A percentile compares a stretch with the other conserved stretches of the same genome.
These are phyloP conservation scores for Cuculus canorus DNA, from an alignment of 2,797 vertebrate species.

Conservation along the genomic window DNA sequence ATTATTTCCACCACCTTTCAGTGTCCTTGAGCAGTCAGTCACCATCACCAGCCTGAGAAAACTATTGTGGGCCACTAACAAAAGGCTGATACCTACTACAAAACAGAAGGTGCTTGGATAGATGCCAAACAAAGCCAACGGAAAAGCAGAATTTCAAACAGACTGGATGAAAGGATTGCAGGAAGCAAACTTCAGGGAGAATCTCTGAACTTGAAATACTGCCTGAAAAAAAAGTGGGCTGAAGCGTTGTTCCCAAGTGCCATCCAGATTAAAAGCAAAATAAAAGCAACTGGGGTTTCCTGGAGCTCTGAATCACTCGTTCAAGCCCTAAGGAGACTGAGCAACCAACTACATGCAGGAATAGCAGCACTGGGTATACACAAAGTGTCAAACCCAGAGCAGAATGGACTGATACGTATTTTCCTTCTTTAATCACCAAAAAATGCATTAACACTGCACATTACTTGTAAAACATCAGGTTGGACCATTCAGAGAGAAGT, in stretches of 20 bases:
- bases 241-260: slow-evolving; percentile 37
- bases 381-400: neutral
- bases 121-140: slow-evolving; percentile 42
- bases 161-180: slow-evolving; percentile 28
- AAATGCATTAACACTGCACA: fast-evolving
- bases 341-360: neutral
- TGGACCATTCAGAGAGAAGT: neutral
- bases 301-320: neutral
- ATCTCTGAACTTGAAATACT: slow-evolving; percentile 6
- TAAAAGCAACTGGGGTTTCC: slow-evolving; percentile 17
- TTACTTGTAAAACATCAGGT: slow-evolving; percentile 18
- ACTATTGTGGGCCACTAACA: neutral
- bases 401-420: neutral
- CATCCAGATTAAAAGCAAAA: slow-evolving; percentile 41
- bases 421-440: neutral
- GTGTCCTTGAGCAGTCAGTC: neutral
- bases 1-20: neutral
- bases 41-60: neutral
- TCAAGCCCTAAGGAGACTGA: neutral
- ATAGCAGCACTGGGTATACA: neutral
- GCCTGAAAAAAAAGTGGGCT: slow-evolving; percentile 12
- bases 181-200: slow-evolving; percentile 52
- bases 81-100: neutral
- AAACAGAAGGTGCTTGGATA: slow-evolving; percentile 36
- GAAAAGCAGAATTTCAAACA: slow-evolving; percentile 54